phyloP scores from a whole-genome alignment of 2,888 invertebrate species.

The Hypomecis punctinalis region DNA sequence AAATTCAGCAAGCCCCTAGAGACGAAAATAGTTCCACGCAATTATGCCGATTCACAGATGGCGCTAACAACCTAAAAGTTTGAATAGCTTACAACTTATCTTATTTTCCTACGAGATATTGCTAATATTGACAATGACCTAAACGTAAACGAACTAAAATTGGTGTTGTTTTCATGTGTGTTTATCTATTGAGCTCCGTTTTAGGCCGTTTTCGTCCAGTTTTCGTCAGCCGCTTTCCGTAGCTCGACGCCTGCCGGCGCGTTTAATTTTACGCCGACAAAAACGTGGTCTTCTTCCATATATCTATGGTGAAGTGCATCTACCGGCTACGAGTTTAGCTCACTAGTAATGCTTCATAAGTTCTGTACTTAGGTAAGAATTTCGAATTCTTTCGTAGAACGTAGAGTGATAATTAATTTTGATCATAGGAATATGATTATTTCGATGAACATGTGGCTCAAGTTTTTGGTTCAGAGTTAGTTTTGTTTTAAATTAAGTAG shows the following conservation, averaged over 20 bases:
- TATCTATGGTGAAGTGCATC: conserved; percentile 14
- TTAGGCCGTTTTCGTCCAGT: conserved; percentile 5
- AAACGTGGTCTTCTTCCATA: conserved; percentile 2
- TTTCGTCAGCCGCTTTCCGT: conserved; percentile 10
- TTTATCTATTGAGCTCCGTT: conserved; percentile 7
- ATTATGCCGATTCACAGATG: conserved; percentile 1
- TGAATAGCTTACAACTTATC: background rate
- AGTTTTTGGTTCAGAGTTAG: background rate
- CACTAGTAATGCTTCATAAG: background rate
- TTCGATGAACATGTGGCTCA: background rate
- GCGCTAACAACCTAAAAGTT: background rate
- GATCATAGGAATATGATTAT: background rate
- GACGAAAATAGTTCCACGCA: background rate
- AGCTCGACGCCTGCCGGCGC: conserved; percentile 9
- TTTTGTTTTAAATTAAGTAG: background rate
- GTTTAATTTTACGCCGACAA: background rate
- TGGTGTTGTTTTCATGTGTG: background rate
- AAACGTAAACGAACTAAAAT: background rate
- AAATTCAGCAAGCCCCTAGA: background rate
- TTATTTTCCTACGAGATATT: background rate
- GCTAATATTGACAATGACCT: background rate
- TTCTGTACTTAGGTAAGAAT: conserved; percentile 7
- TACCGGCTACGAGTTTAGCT: background rate
- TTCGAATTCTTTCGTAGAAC: background rate
- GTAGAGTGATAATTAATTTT: too few species aligned